Evolutionary conservation across 1,140 invertebrate species (phyloP), one percentile per base, ranked within the genome.

Genomic region (Hirudo medicinalis): DNA sequence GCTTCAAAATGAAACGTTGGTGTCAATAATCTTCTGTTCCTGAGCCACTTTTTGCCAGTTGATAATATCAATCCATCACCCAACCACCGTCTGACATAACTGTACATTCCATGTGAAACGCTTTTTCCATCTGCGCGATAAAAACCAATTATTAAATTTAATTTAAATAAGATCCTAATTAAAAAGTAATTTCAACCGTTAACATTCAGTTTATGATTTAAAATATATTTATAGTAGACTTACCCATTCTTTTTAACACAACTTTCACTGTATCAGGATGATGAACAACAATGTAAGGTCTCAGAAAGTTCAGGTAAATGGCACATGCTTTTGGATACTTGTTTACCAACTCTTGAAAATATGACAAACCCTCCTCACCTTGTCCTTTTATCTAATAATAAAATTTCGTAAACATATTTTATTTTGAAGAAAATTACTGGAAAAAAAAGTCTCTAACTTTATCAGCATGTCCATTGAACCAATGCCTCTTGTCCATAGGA

Each of bases 1-100:
- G 94, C 91, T 72, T 88, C 86, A 77, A 92, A 91, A 81, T 93
- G 91, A 80, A 94, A 94, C 0, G 90, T 88, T 20, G 91, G 91
- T 2, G 91, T 94, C 6, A 94, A 89, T 75, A 94, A 86, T 82
- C 92, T 91, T 72, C 91, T 84, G 25, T 90, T 83, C 0, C 82
- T 76, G 54, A 87, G 86, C 91, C 91, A 95, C 79, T 89, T 89
- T 17, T 81, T 78, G 54, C 89, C 90, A 70, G 84, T 71, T 2
- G 74, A 72, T 29, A 78, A 74, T 57, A 79, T 70, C n/a, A 80
- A 71, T 17, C 79, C 78, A 32, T 76, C 75, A 2, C 79, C 79
- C 11, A 80, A 63, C 79, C 79, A 80, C 3, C 76, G 76, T 11
- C 76, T 9, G 9, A 63, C 74, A 66, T 76, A 74, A 2, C 74